phyloP scores from a whole-genome alignment of 2,888 invertebrate genomes.

The Eurytoma adleriae region DNA sequence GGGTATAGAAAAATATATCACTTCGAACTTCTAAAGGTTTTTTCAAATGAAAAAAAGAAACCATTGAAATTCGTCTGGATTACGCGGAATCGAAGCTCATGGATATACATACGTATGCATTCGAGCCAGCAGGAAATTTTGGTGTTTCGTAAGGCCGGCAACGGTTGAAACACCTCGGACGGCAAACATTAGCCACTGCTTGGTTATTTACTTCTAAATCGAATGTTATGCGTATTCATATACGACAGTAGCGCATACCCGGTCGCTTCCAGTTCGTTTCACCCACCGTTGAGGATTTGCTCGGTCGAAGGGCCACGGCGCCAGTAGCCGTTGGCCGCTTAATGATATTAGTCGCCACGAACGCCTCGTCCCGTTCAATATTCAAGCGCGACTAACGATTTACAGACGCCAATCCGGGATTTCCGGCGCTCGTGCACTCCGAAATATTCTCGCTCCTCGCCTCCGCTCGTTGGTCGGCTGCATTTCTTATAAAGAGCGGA shows the following conservation, averaged over 20 bases:
- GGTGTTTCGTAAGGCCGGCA: not conserved
- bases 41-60: too few relatives aligned
- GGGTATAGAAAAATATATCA: too few relatives aligned
- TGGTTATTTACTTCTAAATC: conserved; percentile 46
- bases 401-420: not conserved
- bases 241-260: not conserved
- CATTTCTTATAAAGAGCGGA: not conserved
- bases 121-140: too few relatives aligned
- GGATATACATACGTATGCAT: too few relatives aligned
- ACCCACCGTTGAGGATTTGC: too few relatives aligned
- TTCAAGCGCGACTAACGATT: conserved; percentile 47
- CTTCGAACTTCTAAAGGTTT: too few relatives aligned
- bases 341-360: conserved; percentile 46
- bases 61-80: too few relatives aligned
- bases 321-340: conserved; percentile 14
- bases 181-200: conserved; percentile 28
- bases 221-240: conserved; percentile 48
- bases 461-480: not conserved
- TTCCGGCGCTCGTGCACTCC: not conserved
- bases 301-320: not conserved
- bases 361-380: conserved; percentile 40
- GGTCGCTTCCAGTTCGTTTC: conserved; percentile 32
- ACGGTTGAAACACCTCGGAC: conserved; percentile 5
- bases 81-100: too few relatives aligned
- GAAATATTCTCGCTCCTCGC: not conserved